phyloP scores from a whole-genome alignment of 2,888 invertebrate genomes.

The Diachrysia chrysitis region DNA sequence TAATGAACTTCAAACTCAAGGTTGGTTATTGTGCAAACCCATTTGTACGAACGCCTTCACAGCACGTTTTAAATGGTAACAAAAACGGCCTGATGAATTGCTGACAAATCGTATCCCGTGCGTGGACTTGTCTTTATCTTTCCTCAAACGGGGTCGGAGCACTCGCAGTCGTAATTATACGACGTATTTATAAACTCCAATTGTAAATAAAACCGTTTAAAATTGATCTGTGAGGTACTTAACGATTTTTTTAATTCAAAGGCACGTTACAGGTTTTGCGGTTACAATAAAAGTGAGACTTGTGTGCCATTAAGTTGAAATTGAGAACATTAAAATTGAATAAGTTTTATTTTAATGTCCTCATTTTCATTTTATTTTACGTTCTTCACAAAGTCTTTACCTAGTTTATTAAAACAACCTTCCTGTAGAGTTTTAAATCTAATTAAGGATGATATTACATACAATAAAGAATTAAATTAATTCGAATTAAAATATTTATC shows the following conservation, averaged over 20 bases:
- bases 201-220: conserved; percentile 45
- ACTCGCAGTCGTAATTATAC: conserved; percentile 51
- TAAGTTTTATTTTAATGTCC: too few relatives aligned
- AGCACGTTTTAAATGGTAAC: conserved; percentile 62
- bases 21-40: conserved; percentile 65
- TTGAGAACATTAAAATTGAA: neutral
- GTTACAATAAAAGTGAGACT: conserved; percentile 13
- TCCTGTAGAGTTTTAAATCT: too few relatives aligned
- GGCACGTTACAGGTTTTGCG: conserved; percentile 9
- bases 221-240: conserved; percentile 18
- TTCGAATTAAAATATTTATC: too few relatives aligned
- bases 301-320: conserved; percentile 1
- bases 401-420: neutral
- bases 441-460: too few relatives aligned
- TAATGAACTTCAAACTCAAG: conserved; percentile 67
- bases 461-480: too few relatives aligned
- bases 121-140: conserved; percentile 52
- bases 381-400: too few relatives aligned
- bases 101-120: conserved; percentile 62
- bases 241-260: conserved; percentile 28
- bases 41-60: conserved; percentile 68
- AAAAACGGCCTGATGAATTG: conserved; percentile 68
- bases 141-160: conserved; percentile 50
- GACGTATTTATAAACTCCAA: conserved; percentile 45
- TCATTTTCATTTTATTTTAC: neutral